Evolutionary conservation across 2,888 invertebrate genomes (phyloP), one percentile per base, ranked within the genome.

Genomic region (Leucozona laternaria): DNA sequence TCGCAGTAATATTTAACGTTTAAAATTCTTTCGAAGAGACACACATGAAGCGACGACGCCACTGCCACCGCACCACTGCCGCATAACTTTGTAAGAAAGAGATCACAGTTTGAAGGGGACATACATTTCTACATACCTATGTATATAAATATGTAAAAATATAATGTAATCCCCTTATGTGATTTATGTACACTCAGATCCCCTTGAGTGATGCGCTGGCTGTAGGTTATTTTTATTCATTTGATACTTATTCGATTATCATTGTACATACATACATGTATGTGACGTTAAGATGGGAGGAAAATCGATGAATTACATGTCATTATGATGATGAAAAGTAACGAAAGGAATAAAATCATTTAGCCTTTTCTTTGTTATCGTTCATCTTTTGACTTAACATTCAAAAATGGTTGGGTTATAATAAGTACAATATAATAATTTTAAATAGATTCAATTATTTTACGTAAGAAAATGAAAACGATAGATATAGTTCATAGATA

Each of bases 301-400:
- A 31, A 57, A 60, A 60, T 60, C 60, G 8, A 60, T 40, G 22
- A 40, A 22, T 60, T 60, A 40, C 60, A 40, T 60, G 37, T 40
- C 40, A 60, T 60, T 40, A 40, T 60, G 37, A 40, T 40, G 40
- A 57, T 31, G 17, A 57, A 57, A 31, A 31, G 17, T 57, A 31
- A 31, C 10, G 57, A 17, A 28, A 57, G 5, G 57, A 31, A 57
- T 17, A 57, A 31, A 17, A 57, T 17, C 15, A 57, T n/a, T 50
- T 50, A 13, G 50, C 4, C 4, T 17, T n/a, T 28, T 15, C 25
- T 2, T 55, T 55, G 25, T 55, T n/a, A 28, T 22, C 22, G 1
- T 60, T 60, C n/a, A 40, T 25, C 13, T n/a, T n/a, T 43, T 62
- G 3, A 15, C 43, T 57, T 43, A 43, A 45, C 8, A 6, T 11